Evolutionary conservation across 2,113 vertebrate genomes (phyloP), one percentile per base, ranked within the genome.

Genomic region (Glaucomys volans): DNA sequence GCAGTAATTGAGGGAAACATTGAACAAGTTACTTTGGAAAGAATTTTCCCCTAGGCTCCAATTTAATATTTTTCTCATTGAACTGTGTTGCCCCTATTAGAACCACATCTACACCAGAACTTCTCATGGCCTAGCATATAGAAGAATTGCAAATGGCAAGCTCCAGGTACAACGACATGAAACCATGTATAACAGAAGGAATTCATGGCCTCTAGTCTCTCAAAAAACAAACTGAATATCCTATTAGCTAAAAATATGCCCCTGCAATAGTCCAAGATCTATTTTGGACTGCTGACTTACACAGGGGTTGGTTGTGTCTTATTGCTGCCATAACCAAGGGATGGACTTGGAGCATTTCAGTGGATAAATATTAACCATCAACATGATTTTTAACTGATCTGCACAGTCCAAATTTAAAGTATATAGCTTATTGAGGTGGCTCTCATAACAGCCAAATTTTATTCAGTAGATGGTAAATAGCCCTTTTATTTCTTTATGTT

Each of bases 11-110:
- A 95, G 69, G 69, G 44, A 40, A 74, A 42, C 14, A 20, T 22
- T n/a, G 50, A 95, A 18, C 37, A 91, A 69, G 35, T 54, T 67
- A 17, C 47, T 82, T 76, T 66, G 88, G 35, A 50, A 86, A 96
- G 13, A 79, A 18, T 47, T 79, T 76, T 57, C 17, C 11, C 10
- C 13, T n/a, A 71, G 9, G 35, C 30, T 54, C 42, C 37, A n/a
- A n/a, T 37, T 13, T 66, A 37, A 72, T 32, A 37, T 57, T 87
- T 89, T 74, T 54, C 42, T 87, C 28, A n/a, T 26, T 47, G 9
- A 82, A 67, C n/a, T 57, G 4, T 82, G 50, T 18, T 12, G 59
- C 24, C 32, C 57, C 72, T 44, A 30, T n/a, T 64, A 71, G 76
- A 82, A 62, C 37, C 52, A 67, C 42, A 42, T 50, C 40, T 1